These are phyloP conservation scores for Pandion haliaetus DNA, from an alignment of 2,113 vertebrate species.

Conservation along the genomic window DNA sequence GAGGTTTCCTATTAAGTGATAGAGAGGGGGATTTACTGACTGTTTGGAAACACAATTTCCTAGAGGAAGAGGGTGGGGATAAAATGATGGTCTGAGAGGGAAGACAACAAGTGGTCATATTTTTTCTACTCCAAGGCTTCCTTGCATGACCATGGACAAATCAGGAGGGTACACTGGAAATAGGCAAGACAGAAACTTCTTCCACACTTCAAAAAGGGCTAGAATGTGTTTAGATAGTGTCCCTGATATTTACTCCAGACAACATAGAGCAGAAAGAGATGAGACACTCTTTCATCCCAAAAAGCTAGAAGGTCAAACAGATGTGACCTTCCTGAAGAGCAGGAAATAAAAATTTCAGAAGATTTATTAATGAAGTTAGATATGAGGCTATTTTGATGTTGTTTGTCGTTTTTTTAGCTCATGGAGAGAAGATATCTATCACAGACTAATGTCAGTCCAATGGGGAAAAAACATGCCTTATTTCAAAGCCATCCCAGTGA, in stretches of 20 bases:
- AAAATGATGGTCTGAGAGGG: not conserved
- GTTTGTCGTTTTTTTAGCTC: not conserved
- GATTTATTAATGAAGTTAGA: not conserved
- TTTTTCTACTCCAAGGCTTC: not conserved
- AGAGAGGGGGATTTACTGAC: accelerated
- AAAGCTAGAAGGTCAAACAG: not conserved
- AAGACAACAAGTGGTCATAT: not conserved
- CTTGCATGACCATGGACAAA: not conserved
- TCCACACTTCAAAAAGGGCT: not conserved
- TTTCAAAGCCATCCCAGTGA: not conserved
- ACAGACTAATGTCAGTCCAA: not conserved
- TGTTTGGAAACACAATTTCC: not conserved
- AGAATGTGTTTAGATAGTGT: not conserved
- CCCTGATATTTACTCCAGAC: not conserved
- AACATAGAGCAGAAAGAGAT: not conserved
- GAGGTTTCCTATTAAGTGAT: not conserved
- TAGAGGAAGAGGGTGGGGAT: not conserved
- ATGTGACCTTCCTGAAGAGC: not conserved
- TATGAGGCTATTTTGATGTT: not conserved
- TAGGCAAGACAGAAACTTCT: not conserved
- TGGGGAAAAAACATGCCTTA: not conserved
- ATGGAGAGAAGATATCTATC: not conserved
- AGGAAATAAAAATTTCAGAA: not conserved
- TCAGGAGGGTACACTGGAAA: not conserved
- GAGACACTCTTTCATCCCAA: not conserved